Percentiles rank a stretch among this genome's conserved stretches.
phyloP scores from a whole-genome alignment of 2,113 vertebrate species.

The Eretmochelys imbricata region DNA sequence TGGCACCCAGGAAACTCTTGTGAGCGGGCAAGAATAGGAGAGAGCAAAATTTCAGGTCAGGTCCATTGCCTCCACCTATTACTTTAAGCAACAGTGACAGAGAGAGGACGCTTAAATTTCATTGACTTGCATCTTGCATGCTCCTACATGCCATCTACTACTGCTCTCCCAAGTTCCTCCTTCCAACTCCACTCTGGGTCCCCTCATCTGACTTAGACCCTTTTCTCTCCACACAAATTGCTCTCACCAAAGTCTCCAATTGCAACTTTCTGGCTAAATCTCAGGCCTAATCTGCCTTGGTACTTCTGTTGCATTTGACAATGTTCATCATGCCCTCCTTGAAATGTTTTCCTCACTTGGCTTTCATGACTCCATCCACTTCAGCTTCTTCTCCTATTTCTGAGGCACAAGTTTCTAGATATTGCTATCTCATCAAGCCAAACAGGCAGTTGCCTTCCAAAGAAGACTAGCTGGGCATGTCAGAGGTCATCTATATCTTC shows the following conservation, averaged over 20 bases:
- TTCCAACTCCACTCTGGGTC: not conserved
- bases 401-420: not conserved
- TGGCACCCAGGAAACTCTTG: not conserved
- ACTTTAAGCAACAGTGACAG: not conserved
- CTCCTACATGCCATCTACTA: not conserved
- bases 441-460: not conserved
- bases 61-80: not conserved
- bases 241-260: not conserved
- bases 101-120: not conserved
- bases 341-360: not conserved
- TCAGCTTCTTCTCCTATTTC: not conserved
- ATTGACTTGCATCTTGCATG: not conserved
- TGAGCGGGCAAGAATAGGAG: not conserved
- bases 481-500: not conserved
- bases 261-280: not conserved
- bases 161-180: not conserved
- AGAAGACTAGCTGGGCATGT: not conserved
- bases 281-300: not conserved
- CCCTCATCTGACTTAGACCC: not conserved
- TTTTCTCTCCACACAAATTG: not conserved
- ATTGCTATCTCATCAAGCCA: not conserved
- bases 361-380: not conserved
- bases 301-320: not conserved
- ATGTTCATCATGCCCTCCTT: not conserved
- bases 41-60: not conserved